Base-by-base conservation (phyloP, 2,113 vertebrate genomes). In the Megatriorchis doriae region DNA sequence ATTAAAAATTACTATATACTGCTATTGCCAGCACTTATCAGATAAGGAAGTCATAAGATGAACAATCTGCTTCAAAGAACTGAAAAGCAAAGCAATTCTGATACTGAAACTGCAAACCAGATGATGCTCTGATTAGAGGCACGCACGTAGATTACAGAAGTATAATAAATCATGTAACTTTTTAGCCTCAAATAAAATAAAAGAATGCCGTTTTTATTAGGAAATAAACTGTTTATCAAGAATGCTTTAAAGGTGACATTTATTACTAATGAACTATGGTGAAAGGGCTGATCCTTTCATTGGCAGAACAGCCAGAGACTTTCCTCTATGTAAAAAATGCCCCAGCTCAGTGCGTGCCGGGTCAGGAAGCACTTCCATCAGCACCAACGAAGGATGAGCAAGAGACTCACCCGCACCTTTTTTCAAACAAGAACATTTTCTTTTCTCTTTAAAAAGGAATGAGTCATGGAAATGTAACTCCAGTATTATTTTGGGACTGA, bases 141-240 rank as follows among this genome's bases (percentile, higher is more conserved):
- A 78, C 0, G 13, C 88, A 62, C 58, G 1, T 43, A 95, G 81
- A 94, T 93, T 95, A 86, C 66, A 86, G 25, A 36, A 55, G 61
- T 65, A 31, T n/a, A 88, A 96, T 93, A 88, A 86, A 85, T 88
- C 74, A 50, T 52, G 70, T 71, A 61, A 93, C 74, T 79, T 93
- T 94, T 94, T 84, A 63, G 68, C 74, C 91, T 75, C 66, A 36
- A 94, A 93, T 95, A 91, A 88, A 82, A 91, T 86, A 94, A 93
- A 95, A 96, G 36, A 86, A 80, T 86, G 87, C 34, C 8, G 16
- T 40, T 95, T 94, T 94, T 87, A 94, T 96, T 96, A 94, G 90
- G 90, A 95, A 97, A 80, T 95, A 96, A 97, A 94, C 50, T 93
- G 56, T 96, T 84, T 95, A 94, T 93, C 91, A 95, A 96, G 92